Evolutionary conservation across 2,888 invertebrate genomes (phyloP).

Genomic region (Liposcelis brunnea): DNA sequence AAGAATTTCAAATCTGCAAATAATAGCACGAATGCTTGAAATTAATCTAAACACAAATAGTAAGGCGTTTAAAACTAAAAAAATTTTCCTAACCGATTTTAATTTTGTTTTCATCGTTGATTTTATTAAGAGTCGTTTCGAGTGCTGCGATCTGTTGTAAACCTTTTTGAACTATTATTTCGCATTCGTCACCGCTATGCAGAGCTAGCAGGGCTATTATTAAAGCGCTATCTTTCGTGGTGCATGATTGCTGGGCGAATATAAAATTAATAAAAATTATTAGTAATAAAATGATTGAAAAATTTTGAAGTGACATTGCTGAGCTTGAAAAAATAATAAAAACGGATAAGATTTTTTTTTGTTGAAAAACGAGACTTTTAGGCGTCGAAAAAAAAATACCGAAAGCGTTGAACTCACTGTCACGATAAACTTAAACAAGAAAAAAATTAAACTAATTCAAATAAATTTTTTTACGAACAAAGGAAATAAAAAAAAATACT

Average conservation of each 20-base stretch:
- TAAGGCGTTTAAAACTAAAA: neutral
- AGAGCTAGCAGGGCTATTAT: conserved; percentile 16
- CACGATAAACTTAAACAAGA: no score
- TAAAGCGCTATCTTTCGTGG: conserved; percentile 8
- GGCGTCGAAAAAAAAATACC: no score
- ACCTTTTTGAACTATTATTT: conserved; percentile 15
- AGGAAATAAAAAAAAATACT: no score
- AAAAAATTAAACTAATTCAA: no score
- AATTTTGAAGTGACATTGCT: no score
- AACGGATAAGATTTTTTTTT: no score
- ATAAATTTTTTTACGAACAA: no score
- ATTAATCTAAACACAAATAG: neutral
- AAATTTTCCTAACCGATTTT: conserved; percentile 23
- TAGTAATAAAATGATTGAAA: no score
- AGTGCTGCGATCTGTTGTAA: conserved; percentile 18
- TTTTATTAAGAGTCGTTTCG: conserved; percentile 14
- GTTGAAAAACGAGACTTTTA: no score
- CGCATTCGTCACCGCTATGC: conserved; percentile 16
- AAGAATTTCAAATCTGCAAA: conserved; percentile 20
- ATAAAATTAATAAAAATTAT: no score
- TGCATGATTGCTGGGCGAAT: neutral
- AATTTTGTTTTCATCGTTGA: conserved; percentile 18
- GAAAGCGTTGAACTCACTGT: no score
- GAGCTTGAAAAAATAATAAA: no score
- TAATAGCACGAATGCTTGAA: neutral